These are phyloP conservation scores for Scolopax rusticola DNA, from an alignment of 2,797 vertebrate species.

Conservation along the genomic window DNA sequence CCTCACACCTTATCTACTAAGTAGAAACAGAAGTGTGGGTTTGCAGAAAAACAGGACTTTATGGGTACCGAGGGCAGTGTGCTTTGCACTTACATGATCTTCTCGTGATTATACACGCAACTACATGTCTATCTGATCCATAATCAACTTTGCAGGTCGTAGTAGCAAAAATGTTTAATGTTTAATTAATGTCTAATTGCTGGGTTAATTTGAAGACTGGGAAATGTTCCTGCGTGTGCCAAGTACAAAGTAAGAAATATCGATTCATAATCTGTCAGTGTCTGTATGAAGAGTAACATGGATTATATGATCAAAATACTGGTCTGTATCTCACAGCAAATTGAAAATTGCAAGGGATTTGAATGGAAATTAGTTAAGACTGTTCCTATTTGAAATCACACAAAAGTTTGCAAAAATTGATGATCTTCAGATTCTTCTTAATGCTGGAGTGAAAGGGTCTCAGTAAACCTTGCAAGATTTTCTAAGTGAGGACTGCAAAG, in stretches of 20 bases:
- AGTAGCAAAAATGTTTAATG: background rate
- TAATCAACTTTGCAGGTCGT: background rate
- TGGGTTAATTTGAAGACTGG: background rate
- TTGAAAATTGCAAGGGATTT: background rate
- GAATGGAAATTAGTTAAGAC: background rate
- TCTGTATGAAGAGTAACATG: background rate
- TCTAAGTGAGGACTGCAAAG: background rate
- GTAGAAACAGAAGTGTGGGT: background rate
- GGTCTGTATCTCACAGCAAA: background rate
- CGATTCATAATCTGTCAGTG: background rate
- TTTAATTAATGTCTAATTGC: background rate
- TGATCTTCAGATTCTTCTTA: background rate
- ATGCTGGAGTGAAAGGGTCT: background rate
- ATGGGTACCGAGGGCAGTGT: background rate
- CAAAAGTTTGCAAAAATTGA: background rate
- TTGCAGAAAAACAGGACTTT: background rate
- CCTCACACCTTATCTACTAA: background rate
- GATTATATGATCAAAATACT: background rate
- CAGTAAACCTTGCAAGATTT: background rate
- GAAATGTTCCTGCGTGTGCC: background rate
- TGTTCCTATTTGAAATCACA: background rate
- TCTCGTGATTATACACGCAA: background rate
- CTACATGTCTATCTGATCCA: background rate
- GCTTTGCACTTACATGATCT: background rate
- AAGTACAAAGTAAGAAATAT: background rate